Conservation (phyloP, 2,888 invertebrate species). For the Latrodectus elegans region DNA sequence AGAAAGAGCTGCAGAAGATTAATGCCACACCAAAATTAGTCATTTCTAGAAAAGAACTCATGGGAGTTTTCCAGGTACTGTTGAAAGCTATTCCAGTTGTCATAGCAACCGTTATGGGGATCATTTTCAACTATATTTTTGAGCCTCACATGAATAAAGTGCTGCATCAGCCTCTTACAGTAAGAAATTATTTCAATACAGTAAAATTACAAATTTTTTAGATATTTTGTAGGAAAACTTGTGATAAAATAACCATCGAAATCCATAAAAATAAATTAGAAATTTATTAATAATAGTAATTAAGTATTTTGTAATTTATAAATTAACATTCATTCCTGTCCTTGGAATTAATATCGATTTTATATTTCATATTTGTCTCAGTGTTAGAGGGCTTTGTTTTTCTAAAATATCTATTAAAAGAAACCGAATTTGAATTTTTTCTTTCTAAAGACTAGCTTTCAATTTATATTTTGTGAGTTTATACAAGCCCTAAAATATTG, state of each 20-base stretch:
- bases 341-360: too few species aligned
- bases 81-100: conserved; percentile 27
- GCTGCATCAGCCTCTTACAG: conserved; percentile 39
- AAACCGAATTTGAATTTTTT: too few species aligned
- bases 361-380: too few species aligned
- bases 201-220: background rate
- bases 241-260: too few species aligned
- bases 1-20: background rate
- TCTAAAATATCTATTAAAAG: too few species aligned
- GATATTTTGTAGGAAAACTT: background rate
- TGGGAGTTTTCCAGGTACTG: background rate
- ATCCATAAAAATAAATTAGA: too few species aligned
- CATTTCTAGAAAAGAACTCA: background rate
- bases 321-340: background rate
- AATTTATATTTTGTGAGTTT: too few species aligned
- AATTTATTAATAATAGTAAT: too few species aligned
- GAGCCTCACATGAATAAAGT: conserved; percentile 14
- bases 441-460: too few species aligned
- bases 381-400: too few species aligned
- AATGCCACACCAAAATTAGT: background rate
- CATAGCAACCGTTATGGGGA: conserved; percentile 26
- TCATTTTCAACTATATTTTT: conserved; percentile 40
- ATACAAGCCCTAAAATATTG: too few species aligned
- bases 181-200: conserved; percentile 11
- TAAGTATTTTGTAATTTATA: too few species aligned